A percentile compares a stretch with the other conserved stretches of the same genome.
These are phyloP conservation scores for Sebastes aleutianus DNA, from an alignment of 2,797 vertebrate species.

Conservation along the genomic window DNA sequence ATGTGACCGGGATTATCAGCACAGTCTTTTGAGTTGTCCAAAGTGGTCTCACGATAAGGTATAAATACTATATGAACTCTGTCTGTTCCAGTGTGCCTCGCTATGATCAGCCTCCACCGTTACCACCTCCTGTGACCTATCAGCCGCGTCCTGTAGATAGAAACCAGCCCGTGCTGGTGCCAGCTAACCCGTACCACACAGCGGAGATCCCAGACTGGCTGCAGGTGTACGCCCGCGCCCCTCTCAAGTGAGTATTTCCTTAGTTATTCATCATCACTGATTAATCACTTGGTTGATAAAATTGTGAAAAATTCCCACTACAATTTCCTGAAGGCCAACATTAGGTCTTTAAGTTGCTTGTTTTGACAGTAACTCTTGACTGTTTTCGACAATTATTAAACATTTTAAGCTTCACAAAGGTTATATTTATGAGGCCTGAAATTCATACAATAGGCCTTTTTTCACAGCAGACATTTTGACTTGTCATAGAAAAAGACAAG, in stretches of 20 bases:
- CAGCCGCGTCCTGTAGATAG: slow-evolving; percentile 90
- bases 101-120: slow-evolving; percentile 91
- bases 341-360: background rate
- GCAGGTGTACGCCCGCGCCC: slow-evolving; percentile 97
- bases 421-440: background rate
- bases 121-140: slow-evolving; percentile 93
- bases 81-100: slow-evolving; percentile 88
- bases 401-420: background rate
- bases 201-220: slow-evolving; percentile 99
- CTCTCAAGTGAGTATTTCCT: slow-evolving; percentile 89
- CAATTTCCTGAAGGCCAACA: background rate
- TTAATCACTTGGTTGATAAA: no score
- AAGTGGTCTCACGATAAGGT: background rate
- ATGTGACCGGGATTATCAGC: background rate
- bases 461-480: background rate
- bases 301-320: background rate
- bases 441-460: background rate
- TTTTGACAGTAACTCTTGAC: background rate
- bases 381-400: background rate
- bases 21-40: background rate
- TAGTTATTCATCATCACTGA: no score
- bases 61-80: background rate
- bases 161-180: slow-evolving; percentile 92
- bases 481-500: background rate
- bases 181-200: slow-evolving; percentile 97